Evolutionary conservation across 2,113 vertebrate genomes (phyloP).

Genomic region (Chloropsis cyanopogon): DNA sequence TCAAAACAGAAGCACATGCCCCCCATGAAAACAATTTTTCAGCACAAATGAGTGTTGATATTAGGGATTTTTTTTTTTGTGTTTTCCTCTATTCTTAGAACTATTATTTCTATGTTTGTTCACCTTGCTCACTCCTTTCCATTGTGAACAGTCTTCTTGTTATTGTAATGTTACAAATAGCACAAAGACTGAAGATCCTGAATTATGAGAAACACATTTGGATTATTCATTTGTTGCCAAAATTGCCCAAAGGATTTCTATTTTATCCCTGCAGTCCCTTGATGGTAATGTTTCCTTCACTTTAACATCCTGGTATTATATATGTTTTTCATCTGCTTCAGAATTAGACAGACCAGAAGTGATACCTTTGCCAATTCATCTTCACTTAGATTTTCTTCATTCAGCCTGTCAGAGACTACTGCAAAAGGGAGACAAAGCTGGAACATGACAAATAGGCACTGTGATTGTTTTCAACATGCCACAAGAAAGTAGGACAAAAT

Average conservation of each 20-base stretch:
- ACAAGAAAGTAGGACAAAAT: slow-evolving; percentile 77
- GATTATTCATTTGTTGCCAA: slow-evolving; percentile 52
- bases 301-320: slow-evolving; percentile 68
- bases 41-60: background rate
- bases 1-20: background rate
- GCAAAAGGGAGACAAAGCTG: slow-evolving; percentile 59
- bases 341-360: slow-evolving; percentile 71
- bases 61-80: background rate
- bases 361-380: slow-evolving; percentile 73
- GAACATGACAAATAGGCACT: slow-evolving; percentile 74
- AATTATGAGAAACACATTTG: slow-evolving; percentile 53
- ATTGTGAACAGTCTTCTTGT: background rate
- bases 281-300: slow-evolving; percentile 58
- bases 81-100: background rate
- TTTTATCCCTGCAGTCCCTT: background rate
- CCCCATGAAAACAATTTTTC: background rate
- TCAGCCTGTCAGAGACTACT: slow-evolving; percentile 67
- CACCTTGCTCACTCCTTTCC: background rate
- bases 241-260: background rate
- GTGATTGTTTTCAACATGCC: slow-evolving; percentile 77
- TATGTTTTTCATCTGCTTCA: slow-evolving; percentile 73
- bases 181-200: background rate
- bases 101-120: background rate
- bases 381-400: slow-evolving; percentile 73
- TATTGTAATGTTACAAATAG: slow-evolving; percentile 31